Evolutionary conservation across 2,888 invertebrate species (phyloP).

Genomic region (Diloba caeruleocephala): DNA sequence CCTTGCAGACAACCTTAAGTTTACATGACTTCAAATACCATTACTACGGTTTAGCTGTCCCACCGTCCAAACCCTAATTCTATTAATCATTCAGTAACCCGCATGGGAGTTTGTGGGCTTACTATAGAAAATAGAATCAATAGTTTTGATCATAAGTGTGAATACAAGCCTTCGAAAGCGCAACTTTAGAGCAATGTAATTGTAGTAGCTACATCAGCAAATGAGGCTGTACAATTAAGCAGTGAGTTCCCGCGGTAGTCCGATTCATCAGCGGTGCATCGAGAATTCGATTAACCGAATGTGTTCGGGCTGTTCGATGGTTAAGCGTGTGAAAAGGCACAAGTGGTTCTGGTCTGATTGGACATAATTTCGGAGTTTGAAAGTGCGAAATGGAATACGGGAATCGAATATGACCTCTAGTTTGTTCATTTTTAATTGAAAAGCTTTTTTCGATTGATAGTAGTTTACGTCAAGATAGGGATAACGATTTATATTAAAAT

Average conservation of each 20-base stretch:
- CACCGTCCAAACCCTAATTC: no score
- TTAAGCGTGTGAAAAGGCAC: conserved; percentile 30
- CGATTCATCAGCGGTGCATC: conserved; percentile 28
- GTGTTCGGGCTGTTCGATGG: conserved; percentile 20
- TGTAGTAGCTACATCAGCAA: conserved; percentile 11
- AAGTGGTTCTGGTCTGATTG: conserved; percentile 25
- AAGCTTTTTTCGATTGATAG: background rate
- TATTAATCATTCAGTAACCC: no score
- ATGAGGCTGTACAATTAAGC: conserved; percentile 36
- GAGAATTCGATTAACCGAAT: conserved; percentile 45
- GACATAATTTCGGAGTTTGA: conserved; percentile 20
- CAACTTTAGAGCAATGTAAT: no score
- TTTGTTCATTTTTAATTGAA: background rate
- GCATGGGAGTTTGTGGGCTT: no score
- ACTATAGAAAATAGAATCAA: no score
- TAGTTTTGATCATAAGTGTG: no score
- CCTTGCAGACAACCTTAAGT: no score
- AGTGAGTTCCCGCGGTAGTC: conserved; percentile 37
- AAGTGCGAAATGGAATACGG: conserved; percentile 15
- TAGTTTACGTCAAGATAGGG: no score
- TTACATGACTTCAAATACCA: no score
- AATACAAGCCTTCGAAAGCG: background rate
- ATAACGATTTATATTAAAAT: no score
- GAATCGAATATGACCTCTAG: conserved; percentile 2
- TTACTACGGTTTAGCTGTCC: no score